Conservation (phyloP, 2,797 vertebrate genomes). For the Alosa sapidissima region DNA sequence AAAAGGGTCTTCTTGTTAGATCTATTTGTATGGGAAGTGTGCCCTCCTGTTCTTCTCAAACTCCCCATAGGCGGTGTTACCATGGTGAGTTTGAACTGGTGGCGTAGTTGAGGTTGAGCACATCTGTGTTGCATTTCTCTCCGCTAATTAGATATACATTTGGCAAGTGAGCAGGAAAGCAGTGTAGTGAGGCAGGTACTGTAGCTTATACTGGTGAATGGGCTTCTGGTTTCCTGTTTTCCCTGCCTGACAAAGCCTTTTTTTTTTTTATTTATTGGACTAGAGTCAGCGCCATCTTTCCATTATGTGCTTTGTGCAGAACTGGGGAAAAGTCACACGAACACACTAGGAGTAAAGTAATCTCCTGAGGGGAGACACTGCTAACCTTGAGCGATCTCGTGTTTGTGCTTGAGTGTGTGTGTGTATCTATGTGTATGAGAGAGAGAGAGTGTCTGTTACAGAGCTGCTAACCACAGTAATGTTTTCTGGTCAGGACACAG, state of each 20-base stretch:
- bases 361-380: neutral
- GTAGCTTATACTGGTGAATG: neutral
- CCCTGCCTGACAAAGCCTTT: neutral
- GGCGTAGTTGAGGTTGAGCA: constrained; percentile 42
- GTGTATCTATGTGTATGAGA: neutral
- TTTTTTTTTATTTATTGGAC: constrained; percentile 2
- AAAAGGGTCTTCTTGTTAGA: neutral
- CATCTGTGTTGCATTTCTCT: constrained; percentile 47
- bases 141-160: constrained; percentile 35
- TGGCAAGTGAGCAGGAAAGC: constrained; percentile 17
- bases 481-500: neutral
- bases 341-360: neutral
- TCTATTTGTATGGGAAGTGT: neutral
- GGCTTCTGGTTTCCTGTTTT: neutral
- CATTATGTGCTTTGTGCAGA: neutral
- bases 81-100: constrained; percentile 47
- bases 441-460: neutral
- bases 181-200: neutral
- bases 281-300: neutral
- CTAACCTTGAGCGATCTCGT: neutral
- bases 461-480: neutral
- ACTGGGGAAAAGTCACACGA: neutral
- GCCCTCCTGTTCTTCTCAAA: constrained; percentile 39
- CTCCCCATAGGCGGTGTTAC: constrained; percentile 42
- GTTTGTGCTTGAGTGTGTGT: neutral